Evolutionary conservation across 2,888 invertebrate species (phyloP).

Genomic region (Augiades crinisus): DNA sequence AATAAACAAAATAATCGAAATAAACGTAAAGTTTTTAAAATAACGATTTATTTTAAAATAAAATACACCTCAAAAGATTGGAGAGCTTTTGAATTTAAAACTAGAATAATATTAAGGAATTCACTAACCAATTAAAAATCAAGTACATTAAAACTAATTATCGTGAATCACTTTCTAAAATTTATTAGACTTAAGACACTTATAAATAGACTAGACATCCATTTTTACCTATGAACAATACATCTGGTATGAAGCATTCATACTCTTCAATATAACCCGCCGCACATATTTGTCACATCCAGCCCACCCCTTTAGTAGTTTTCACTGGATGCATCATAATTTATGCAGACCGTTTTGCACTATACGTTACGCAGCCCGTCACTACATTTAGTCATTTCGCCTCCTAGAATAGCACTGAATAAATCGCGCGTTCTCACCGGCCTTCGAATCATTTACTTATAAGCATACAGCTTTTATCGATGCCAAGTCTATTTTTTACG

Average conservation of each 20-base stretch:
- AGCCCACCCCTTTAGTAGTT: slow-evolving; percentile 45
- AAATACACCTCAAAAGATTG: too few relatives aligned
- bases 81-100: too few relatives aligned
- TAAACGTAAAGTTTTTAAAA: too few relatives aligned
- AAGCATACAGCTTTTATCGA: slow-evolving; percentile 38
- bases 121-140: too few relatives aligned
- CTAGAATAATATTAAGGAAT: too few relatives aligned
- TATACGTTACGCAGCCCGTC: slow-evolving; percentile 50
- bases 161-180: too few relatives aligned
- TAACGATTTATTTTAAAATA: too few relatives aligned
- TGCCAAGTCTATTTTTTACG: slow-evolving; percentile 40
- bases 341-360: slow-evolving; percentile 39
- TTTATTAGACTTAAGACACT: too few relatives aligned
- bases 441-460: slow-evolving; percentile 39
- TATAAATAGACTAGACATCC: background rate
- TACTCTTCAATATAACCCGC: slow-evolving; percentile 17
- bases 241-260: slow-evolving; percentile 9
- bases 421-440: slow-evolving; percentile 35
- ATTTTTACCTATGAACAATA: slow-evolving; percentile 6
- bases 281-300: slow-evolving; percentile 47
- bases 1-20: too few relatives aligned
- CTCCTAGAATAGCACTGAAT: slow-evolving; percentile 47
- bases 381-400: slow-evolving; percentile 39
- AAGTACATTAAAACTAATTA: background rate
- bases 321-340: slow-evolving; percentile 26